phyloP scores from a whole-genome alignment of 2,888 invertebrate species.

The Uropetala carovei region DNA sequence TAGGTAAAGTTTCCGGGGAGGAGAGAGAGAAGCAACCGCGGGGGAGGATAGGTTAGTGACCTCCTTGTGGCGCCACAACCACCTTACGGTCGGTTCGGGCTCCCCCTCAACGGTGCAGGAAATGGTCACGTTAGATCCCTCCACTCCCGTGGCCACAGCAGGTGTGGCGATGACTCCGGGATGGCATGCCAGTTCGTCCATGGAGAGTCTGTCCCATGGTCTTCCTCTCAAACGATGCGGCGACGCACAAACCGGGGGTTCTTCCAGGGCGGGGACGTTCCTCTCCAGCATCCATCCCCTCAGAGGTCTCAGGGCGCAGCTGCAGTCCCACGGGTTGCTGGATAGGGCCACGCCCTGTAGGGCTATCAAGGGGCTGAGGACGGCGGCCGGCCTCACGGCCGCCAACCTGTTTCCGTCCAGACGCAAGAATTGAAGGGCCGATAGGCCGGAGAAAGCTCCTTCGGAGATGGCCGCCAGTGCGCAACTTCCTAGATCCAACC shows the following conservation, averaged over 20 bases:
- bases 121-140: slow-evolving; percentile 85
- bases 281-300: slow-evolving; percentile 87
- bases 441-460: slow-evolving; percentile 84
- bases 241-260: slow-evolving; percentile 83
- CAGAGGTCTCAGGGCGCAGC: slow-evolving; percentile 84
- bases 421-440: slow-evolving; percentile 85
- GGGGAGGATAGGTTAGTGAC: slow-evolving; percentile 80
- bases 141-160: slow-evolving; percentile 80
- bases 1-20: slow-evolving; percentile 65
- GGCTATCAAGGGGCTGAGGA: slow-evolving; percentile 81
- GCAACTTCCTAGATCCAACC: slow-evolving; percentile 86
- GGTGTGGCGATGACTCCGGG: slow-evolving; percentile 82
- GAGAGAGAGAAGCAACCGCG: slow-evolving; percentile 69
- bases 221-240: slow-evolving; percentile 82
- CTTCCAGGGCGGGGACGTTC: slow-evolving; percentile 83
- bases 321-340: slow-evolving; percentile 90
- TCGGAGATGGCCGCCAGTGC: slow-evolving; percentile 83
- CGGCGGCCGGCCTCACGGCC: slow-evolving; percentile 81
- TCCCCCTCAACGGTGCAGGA: slow-evolving; percentile 84
- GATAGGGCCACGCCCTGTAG: slow-evolving; percentile 86
- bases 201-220: slow-evolving; percentile 85
- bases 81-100: slow-evolving; percentile 84
- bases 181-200: slow-evolving; percentile 88
- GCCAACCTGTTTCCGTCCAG: slow-evolving; percentile 85
- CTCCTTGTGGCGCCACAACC: slow-evolving; percentile 84